Evolutionary conservation across 2,888 invertebrate genomes (phyloP).

Genomic region (Baronia brevicornis): DNA sequence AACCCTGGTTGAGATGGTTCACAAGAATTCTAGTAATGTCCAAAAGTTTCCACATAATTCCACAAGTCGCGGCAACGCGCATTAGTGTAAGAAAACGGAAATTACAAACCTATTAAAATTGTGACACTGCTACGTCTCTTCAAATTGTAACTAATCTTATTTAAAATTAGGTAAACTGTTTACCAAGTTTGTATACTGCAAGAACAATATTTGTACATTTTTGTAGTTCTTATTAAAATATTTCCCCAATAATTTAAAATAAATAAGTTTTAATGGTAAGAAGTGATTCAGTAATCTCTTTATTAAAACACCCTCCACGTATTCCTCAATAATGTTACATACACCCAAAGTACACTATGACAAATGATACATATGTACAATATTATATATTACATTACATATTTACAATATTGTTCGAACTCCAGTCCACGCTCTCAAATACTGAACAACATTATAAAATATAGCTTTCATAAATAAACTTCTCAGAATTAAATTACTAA

Average conservation of each 20-base stretch:
- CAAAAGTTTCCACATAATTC: too few relatives aligned
- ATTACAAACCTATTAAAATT: too few relatives aligned
- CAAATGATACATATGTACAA: conserved; percentile 51
- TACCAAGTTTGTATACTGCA: too few relatives aligned
- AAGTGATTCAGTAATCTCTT: conserved; percentile 52
- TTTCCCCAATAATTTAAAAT: too few relatives aligned
- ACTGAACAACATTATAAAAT: conserved; percentile 22
- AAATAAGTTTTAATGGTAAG: conserved; percentile 22
- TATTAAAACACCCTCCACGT: conserved; percentile 72
- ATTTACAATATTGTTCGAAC: conserved; percentile 33
- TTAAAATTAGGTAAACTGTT: too few relatives aligned
- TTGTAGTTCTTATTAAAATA: conserved; percentile 3
- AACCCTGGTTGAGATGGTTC: too few relatives aligned
- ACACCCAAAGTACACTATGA: conserved; percentile 58
- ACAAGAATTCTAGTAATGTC: too few relatives aligned
- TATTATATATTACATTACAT: conserved; percentile 39
- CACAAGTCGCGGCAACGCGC: too few relatives aligned
- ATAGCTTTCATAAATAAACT: conserved; percentile 21
- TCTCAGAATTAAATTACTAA: conserved; percentile 20
- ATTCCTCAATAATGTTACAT: conserved; percentile 52
- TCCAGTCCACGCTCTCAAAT: conserved; percentile 5
- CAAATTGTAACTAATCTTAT: too few relatives aligned
- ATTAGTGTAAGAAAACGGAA: too few relatives aligned
- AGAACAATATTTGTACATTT: too few relatives aligned
- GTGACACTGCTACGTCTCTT: too few relatives aligned